Percentiles rank a stretch among this genome's conserved stretches.
These are phyloP conservation scores for Isotomurus palustris DNA, from an alignment of 2,888 invertebrate genomes.

Conservation along the genomic window DNA sequence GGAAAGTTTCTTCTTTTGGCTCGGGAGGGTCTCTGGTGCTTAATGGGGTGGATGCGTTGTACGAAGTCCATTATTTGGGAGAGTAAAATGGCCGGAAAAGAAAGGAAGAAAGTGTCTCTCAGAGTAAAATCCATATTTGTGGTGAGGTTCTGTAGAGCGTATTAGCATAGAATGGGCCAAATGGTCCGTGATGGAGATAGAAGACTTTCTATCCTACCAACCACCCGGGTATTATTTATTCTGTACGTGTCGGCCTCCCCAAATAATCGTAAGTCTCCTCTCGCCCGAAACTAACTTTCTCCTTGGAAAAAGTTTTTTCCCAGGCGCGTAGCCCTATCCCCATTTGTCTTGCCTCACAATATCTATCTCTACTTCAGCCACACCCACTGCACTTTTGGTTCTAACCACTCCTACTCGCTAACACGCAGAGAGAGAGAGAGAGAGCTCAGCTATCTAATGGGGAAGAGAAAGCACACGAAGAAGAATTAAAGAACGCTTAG, in stretches of 20 bases:
- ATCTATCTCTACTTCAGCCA: too few species aligned
- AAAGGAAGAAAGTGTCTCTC: not conserved
- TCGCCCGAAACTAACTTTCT: conserved; percentile 7
- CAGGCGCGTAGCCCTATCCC: too few species aligned
- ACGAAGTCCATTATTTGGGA: too few species aligned
- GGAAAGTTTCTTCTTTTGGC: too few species aligned
- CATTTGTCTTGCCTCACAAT: too few species aligned
- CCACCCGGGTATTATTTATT: conserved; percentile 44
- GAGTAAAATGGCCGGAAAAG: conserved; percentile 22
- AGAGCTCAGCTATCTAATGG: too few species aligned
- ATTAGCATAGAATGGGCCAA: conserved; percentile 25
- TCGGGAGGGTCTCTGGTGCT: too few species aligned
- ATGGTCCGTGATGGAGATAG: conserved; percentile 46
- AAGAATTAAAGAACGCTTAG: too few species aligned
- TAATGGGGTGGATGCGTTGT: too few species aligned
- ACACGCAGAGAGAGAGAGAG: too few species aligned
- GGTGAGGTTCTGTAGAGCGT: not conserved
- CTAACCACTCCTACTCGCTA: conserved; percentile 1
- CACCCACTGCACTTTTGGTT: not conserved
- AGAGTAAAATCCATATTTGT: conserved; percentile 3
- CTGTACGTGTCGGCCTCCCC: conserved; percentile 31
- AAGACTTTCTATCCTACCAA: conserved; percentile 9
- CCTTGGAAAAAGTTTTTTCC: too few species aligned
- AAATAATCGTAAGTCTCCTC: conserved; percentile 9
- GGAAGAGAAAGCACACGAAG: too few species aligned